Evolutionary conservation across 2,797 vertebrate species (phyloP), one percentile per base, ranked within the genome.

Genomic region (Argyrosomus regius): DNA sequence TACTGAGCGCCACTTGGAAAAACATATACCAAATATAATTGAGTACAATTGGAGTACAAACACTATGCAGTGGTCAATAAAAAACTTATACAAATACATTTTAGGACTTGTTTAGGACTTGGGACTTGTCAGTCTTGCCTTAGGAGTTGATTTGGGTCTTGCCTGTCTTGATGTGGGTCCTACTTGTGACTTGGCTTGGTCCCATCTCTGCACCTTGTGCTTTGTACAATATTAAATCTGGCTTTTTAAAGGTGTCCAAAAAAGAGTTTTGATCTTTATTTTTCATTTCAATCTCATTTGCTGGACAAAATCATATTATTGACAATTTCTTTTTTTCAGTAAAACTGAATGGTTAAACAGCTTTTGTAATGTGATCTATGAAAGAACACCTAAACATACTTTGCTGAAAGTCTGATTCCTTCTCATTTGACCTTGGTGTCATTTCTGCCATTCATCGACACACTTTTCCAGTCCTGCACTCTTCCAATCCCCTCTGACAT

Each of bases 401-500:
- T 4, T 24, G 50, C n/a, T 35, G 14, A 46, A 79, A n/a, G n/a
- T 5, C 35, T 16, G 67, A 48, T 3, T 54, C 39, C 46, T 28
- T 58, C 28, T 39, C 1, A 49, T 26, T 14, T 3, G 18, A 10
- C 18, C 61, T 41, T 6, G 45, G 53, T 43, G 59, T 58, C 17
- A 1, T 35, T 35, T 17, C 52, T 6, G 49, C 49, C 45, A 6
- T 45, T 59, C 35, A 45, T 24, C 20, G 1, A 0, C 52, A 57
- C 18, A 0, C 46, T 65, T 50, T 26, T n/a, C 24, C 35, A 65
- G 53, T n/a, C 14, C 6, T 18, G 16, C 26, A 26, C 59, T 43
- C 35, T 65, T n/a, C 46, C 39, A 24, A 43, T 65, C 66, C 48
- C 56, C 28, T 57, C 52, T 28, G 50, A 75, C 50, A 35, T 13